Conservation (phyloP, 1,140 invertebrate species). For the Nasonia longicornis region DNA sequence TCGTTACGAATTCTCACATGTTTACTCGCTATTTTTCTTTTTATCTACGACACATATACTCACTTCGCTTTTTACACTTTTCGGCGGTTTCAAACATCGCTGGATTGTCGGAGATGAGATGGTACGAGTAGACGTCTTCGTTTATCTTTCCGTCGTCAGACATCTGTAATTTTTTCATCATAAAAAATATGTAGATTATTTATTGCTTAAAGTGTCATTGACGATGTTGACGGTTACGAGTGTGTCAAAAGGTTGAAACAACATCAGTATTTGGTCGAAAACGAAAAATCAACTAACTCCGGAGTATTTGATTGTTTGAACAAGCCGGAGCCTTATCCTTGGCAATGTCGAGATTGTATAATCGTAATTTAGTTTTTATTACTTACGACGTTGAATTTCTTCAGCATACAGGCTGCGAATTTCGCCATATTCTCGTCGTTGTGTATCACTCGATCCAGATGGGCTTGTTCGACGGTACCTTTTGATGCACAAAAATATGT, state of each 20-base stretch:
- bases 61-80: neutral
- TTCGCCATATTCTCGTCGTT: neutral
- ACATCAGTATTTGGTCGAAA: no score
- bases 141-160: neutral
- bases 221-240: no score
- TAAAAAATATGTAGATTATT: neutral
- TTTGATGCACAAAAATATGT: no score
- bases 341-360: neutral
- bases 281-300: no score
- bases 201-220: no score
- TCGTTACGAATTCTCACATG: neutral
- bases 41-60: neutral
- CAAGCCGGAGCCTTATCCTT: no score
- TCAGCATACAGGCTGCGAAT: constrained; percentile 13
- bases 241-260: no score
- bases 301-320: no score
- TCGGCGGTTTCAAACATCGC: neutral
- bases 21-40: neutral
- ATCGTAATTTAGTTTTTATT: neutral
- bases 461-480: no score
- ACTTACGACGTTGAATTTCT: constrained; percentile 7
- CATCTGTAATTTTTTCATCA: neutral
- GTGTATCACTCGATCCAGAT: no score
- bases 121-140: neutral
- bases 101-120: neutral